These are phyloP conservation scores for Neolamprologus sp. DNA, from an alignment of 2,113 vertebrate species.

Conservation along the genomic window DNA sequence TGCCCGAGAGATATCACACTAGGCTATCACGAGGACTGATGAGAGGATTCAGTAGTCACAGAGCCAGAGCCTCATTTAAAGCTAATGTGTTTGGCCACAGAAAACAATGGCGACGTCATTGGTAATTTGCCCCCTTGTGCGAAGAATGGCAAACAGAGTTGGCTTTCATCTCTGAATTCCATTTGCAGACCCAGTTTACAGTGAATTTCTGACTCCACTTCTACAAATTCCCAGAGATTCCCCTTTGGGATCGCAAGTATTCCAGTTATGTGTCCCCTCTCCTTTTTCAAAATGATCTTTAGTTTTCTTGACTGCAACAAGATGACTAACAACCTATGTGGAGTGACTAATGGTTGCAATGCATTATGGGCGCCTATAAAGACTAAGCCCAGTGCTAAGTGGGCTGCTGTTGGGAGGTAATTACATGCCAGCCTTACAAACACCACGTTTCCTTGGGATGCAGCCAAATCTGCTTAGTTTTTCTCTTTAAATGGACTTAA, in stretches of 20 bases:
- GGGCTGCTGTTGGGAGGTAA: conserved; percentile 41
- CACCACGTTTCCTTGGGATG: conserved; percentile 24
- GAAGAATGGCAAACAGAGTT: conserved; percentile 16
- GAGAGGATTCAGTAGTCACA: conserved; percentile 1
- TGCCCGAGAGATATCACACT: conserved; percentile 59
- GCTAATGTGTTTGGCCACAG: conserved; percentile 53
- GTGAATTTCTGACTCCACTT: conserved; percentile 1
- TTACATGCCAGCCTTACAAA: conserved; percentile 38
- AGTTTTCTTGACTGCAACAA: background rate
- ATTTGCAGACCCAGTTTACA: background rate
- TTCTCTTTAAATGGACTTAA: conserved; percentile 28
- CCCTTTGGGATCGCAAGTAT: conserved; percentile 5
- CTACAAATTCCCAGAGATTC: conserved; percentile 22
- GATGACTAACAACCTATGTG: conserved; percentile 9
- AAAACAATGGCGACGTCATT: conserved; percentile 57
- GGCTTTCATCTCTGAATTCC: conserved; percentile 44
- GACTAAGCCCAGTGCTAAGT: conserved; percentile 25
- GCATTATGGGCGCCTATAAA: conserved; percentile 30
- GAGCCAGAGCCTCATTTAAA: conserved; percentile 29
- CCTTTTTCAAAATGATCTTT: background rate
- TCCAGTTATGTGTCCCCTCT: background rate
- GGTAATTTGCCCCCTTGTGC: conserved; percentile 50
- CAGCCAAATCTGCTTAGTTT: conserved; percentile 33
- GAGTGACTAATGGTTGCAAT: conserved; percentile 40
- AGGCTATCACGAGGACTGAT: conserved; percentile 34